These are phyloP conservation scores for Conomelus anceps DNA, from an alignment of 2,888 invertebrate species.

Conservation along the genomic window DNA sequence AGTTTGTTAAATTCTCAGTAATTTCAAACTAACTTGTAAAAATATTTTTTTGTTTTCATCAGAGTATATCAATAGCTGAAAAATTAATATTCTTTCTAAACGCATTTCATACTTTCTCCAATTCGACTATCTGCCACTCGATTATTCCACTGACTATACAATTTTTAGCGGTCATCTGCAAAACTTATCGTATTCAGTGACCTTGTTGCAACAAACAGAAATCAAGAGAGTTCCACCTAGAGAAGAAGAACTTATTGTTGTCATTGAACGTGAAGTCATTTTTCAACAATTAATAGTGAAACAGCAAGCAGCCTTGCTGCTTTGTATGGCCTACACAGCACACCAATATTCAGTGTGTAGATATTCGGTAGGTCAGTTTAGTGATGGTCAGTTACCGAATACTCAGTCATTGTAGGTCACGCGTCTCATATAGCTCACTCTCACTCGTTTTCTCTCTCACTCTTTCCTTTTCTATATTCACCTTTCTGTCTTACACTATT, in stretches of 20 bases:
- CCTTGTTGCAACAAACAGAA: not conserved
- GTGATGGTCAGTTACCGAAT: not conserved
- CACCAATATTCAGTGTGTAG: not conserved
- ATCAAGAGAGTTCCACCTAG: not conserved
- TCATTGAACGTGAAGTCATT: not conserved
- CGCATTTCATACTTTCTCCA: too few relatives aligned
- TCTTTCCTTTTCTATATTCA: too few relatives aligned
- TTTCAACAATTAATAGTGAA: not conserved
- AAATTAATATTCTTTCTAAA: too few relatives aligned
- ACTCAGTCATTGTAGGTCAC: not conserved
- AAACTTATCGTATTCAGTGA: not conserved
- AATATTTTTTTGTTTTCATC: too few relatives aligned
- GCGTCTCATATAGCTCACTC: not conserved
- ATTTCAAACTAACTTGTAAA: too few relatives aligned
- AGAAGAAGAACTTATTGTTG: not conserved
- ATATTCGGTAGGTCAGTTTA: not conserved
- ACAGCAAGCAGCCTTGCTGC: not conserved
- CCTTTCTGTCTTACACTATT: not conserved
- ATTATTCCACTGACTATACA: too few relatives aligned
- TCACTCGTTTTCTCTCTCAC: not conserved
- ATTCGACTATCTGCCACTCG: too few relatives aligned
- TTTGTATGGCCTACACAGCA: not conserved
- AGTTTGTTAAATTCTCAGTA: too few relatives aligned
- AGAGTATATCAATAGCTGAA: too few relatives aligned
- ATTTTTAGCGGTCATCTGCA: not conserved